Evolutionary conservation across 2,113 vertebrate species (phyloP).

Genomic region (Scomber scombrus): DNA sequence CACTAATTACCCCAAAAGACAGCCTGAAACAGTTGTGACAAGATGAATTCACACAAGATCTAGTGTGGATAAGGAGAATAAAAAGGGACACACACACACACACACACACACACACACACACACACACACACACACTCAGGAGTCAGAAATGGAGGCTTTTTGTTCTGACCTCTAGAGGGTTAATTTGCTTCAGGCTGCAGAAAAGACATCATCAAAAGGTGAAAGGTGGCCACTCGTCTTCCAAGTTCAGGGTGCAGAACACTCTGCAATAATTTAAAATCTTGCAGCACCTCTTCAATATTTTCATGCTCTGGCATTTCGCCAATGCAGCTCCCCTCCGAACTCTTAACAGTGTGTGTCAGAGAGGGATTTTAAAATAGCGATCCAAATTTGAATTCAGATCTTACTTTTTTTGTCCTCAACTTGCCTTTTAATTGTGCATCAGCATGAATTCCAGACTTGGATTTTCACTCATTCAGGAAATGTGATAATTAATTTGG

Average conservation of each 20-base stretch:
- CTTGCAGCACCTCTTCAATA: background rate
- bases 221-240: conserved; percentile 16
- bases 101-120: background rate
- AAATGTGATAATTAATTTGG: conserved; percentile 25
- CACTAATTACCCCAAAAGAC: conserved; percentile 39
- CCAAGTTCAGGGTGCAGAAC: conserved; percentile 33
- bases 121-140: background rate
- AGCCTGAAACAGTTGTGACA: background rate
- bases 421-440: background rate
- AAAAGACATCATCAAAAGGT: conserved; percentile 23
- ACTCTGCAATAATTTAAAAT: conserved; percentile 45
- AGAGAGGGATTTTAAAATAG: background rate
- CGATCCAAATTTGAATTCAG: background rate
- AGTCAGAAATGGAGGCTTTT: conserved; percentile 4
- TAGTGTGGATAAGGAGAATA: conserved; percentile 4
- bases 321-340: background rate
- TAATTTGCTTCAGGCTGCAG: conserved; percentile 45
- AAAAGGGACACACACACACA: background rate
- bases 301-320: conserved; percentile 6
- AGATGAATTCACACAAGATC: conserved; percentile 30
- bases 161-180: conserved; percentile 30
- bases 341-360: conserved; percentile 1
- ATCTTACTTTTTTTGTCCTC: conserved; percentile 10
- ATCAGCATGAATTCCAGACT: background rate
- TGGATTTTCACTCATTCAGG: background rate